Base-by-base conservation (phyloP, 2,113 vertebrate genomes). In the Cromileptes altivelis region DNA sequence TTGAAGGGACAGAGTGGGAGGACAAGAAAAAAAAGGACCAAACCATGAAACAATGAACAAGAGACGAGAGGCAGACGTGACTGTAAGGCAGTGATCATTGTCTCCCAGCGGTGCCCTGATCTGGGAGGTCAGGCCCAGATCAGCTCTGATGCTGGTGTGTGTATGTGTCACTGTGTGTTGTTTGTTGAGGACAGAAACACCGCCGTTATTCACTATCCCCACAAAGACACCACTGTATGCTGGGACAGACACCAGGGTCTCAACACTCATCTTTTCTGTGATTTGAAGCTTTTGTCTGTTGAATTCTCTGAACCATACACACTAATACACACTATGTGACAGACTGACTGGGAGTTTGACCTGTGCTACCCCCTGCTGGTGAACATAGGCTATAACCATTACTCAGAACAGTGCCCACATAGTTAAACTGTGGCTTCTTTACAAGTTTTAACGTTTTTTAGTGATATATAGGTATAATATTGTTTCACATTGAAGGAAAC, bases 291-390 rank as follows among this genome's bases (percentile, higher is more conserved):
- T 75, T 71, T 11, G 42, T 71, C 27, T 72, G 67, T 56, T 19
- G 19, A 80, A 14, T 60, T 55, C 19, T 45, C 33, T 45, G 8
- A 47, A 19, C 2, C 65, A 21, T 50, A 47, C 33, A 27, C 67
- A 25, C 65, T 21, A 61, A 33, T 45, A 52, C 47, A 62, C 40
- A 55, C 33, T 37, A 13, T 2, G 33, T 37, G 33, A 72, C 42
- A 45, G 11, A 45, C 42, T 45, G 9, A 45, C 42, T 45, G 3
- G 19, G 57, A 53, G 70, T 79, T 75, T 89, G 82, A 74, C 72
- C 81, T 94, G 42, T 92, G 90, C 91, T 90, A 2, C 93, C 92
- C 93, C 88, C 94, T 93, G 84, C 88, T 95, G 94, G 91, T 72
- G 0, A 58, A 50, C 12, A 18, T 6, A 0, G 1, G 23, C 45